phyloP scores from a whole-genome alignment of 2,888 invertebrate species.

The Branchellion lobata region DNA sequence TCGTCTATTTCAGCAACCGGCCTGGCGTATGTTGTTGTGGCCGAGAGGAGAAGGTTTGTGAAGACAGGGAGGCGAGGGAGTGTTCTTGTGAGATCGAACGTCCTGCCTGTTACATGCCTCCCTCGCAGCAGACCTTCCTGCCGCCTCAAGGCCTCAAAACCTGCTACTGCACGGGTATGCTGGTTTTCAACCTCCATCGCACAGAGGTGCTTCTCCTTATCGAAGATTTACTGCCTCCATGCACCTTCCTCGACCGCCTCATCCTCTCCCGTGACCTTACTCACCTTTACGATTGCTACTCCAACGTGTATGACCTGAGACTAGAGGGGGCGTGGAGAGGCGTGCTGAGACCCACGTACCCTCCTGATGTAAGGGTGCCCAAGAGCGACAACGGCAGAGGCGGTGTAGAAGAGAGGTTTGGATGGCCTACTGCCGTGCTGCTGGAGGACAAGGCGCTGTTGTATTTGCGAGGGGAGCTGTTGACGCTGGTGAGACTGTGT shows the following conservation, averaged over 20 bases:
- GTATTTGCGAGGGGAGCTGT: not conserved
- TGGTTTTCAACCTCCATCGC: not conserved
- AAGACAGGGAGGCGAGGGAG: not conserved
- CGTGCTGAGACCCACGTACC: not conserved
- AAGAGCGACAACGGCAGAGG: not conserved
- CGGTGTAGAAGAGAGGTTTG: not conserved
- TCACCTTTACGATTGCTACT: constrained; percentile 20
- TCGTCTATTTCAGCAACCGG: constrained; percentile 55
- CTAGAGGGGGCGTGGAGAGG: constrained; percentile 22
- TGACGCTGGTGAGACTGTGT: constrained; percentile 25
- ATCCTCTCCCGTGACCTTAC: constrained; percentile 22
- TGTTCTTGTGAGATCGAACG: not conserved
- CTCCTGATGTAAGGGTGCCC: not conserved
- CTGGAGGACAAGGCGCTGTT: constrained; percentile 9
- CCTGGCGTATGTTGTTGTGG: constrained; percentile 35
- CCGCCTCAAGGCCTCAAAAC: not conserved
- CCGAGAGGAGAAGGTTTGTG: not conserved
- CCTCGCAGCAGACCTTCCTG: not conserved
- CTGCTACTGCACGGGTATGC: constrained; percentile 9
- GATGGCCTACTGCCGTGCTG: constrained; percentile 11
- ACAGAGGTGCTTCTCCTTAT: constrained; percentile 13
- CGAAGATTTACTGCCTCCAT: constrained; percentile 24
- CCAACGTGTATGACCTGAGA: constrained; percentile 28
- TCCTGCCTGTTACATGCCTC: not conserved
- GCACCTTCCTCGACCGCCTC: constrained; percentile 22